These are phyloP conservation scores for Drosophila cardini DNA, from an alignment of 1,140 invertebrate genomes.

Conservation along the genomic window DNA sequence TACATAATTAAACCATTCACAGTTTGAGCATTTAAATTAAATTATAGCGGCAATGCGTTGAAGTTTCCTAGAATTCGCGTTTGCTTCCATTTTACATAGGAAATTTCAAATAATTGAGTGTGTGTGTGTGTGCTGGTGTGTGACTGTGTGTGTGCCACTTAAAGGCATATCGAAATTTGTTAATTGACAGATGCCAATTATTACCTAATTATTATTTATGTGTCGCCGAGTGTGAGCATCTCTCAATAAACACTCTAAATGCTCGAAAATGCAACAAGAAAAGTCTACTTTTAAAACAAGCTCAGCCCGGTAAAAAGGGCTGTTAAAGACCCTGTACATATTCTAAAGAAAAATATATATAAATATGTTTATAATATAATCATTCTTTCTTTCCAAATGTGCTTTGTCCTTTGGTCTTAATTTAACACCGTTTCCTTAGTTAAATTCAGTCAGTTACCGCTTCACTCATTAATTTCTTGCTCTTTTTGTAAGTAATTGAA, in stretches of 20 bases:
- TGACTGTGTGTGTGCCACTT: constrained; percentile 40
- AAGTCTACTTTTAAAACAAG: not conserved
- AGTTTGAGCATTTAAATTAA: constrained; percentile 81
- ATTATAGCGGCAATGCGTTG: constrained; percentile 62
- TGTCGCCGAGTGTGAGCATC: not conserved
- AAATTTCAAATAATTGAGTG: not conserved
- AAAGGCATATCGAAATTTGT: constrained; percentile 67
- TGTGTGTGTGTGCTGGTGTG: not conserved
- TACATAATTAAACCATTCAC: constrained; percentile 81
- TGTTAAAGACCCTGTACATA: no score
- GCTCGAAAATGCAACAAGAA: not conserved
- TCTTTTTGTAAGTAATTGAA: no score
- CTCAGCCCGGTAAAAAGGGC: no score
- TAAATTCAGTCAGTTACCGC: no score
- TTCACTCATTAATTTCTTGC: no score
- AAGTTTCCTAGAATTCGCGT: constrained; percentile 13
- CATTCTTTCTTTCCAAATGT: no score
- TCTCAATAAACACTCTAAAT: not conserved
- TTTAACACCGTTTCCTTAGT: no score
- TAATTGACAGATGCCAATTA: constrained; percentile 79
- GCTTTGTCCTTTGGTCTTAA: no score
- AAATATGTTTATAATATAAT: no score
- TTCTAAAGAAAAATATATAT: no score
- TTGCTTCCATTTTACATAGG: no score
- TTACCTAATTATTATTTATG: constrained; percentile 80